Percentiles rank a stretch among this genome's conserved stretches.
Conservation (phyloP, 2,113 vertebrate species). For the Oceanodroma tethys region DNA sequence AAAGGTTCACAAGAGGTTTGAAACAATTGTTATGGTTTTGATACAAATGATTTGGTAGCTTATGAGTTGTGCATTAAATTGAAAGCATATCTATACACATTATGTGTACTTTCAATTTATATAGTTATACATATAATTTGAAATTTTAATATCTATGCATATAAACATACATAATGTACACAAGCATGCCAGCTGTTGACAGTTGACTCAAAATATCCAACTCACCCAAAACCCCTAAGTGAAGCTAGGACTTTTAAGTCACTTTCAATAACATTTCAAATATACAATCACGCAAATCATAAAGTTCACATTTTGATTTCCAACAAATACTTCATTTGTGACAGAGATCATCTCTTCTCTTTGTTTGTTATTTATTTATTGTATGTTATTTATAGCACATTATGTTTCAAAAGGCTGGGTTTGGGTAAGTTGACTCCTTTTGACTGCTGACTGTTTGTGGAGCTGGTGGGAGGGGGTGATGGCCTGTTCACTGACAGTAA, state of each 20-base stretch:
- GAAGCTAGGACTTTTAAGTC: not conserved
- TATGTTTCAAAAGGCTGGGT: not conserved
- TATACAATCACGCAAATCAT: not conserved
- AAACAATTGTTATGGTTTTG: not conserved
- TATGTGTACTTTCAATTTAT: not conserved
- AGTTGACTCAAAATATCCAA: not conserved
- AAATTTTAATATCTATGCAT: not conserved
- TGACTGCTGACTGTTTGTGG: not conserved
- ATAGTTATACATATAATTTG: not conserved
- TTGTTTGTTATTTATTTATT: not conserved
- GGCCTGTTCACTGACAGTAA: fast-evolving
- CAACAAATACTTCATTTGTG: not conserved
- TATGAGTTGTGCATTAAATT: not conserved
- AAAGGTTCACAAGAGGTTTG: not conserved
- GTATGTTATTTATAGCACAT: not conserved
- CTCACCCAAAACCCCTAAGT: not conserved
- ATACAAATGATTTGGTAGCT: not conserved
- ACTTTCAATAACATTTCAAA: not conserved
- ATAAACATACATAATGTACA: not conserved
- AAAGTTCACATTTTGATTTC: not conserved
- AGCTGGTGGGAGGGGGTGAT: not conserved
- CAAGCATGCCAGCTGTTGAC: not conserved
- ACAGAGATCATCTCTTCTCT: not conserved
- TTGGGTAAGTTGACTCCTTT: not conserved
- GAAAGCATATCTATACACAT: not conserved